Evolutionary conservation across 2,888 invertebrate species (phyloP).

Genomic region (Enoplolaimus lenunculus): DNA sequence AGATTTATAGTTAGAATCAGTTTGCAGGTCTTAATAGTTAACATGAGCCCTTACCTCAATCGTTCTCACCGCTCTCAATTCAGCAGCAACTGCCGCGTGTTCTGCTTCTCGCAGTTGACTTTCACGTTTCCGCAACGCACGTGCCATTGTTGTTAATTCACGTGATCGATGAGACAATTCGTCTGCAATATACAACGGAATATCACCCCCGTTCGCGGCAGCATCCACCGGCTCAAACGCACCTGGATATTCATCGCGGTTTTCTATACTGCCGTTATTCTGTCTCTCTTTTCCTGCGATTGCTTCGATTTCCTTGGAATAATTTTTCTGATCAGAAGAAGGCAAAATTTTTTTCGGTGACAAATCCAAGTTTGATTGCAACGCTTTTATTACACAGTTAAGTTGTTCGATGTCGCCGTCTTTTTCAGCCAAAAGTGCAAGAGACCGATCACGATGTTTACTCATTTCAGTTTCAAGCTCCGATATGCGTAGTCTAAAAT

Average conservation of each 20-base stretch:
- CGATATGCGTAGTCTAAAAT: slow-evolving; percentile 47
- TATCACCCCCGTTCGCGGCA: not conserved
- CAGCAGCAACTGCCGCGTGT: not conserved
- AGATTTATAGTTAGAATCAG: too few relatives aligned
- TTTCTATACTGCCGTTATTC: not conserved
- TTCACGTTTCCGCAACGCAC: not conserved
- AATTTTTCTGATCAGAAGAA: not conserved
- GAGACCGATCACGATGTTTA: slow-evolving; percentile 64
- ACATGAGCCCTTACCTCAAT: too few relatives aligned
- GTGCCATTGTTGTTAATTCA: not conserved
- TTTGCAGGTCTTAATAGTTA: too few relatives aligned
- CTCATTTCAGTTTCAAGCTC: slow-evolving; percentile 55
- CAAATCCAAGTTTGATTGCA: not conserved
- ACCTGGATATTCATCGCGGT: not conserved
- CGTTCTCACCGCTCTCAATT: not conserved
- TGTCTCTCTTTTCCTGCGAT: too few relatives aligned
- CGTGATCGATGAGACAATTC: not conserved
- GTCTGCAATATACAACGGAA: not conserved
- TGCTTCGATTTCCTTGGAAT: too few relatives aligned
- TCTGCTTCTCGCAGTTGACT: not conserved
- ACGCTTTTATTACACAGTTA: slow-evolving; percentile 14
- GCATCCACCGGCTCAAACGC: not conserved
- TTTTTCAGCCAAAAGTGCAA: slow-evolving; percentile 60
- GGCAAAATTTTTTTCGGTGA: too few relatives aligned
- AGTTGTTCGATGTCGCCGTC: slow-evolving; percentile 48